phyloP scores from a whole-genome alignment of 1,140 invertebrate genomes.

The Metaphire vulgaris region DNA sequence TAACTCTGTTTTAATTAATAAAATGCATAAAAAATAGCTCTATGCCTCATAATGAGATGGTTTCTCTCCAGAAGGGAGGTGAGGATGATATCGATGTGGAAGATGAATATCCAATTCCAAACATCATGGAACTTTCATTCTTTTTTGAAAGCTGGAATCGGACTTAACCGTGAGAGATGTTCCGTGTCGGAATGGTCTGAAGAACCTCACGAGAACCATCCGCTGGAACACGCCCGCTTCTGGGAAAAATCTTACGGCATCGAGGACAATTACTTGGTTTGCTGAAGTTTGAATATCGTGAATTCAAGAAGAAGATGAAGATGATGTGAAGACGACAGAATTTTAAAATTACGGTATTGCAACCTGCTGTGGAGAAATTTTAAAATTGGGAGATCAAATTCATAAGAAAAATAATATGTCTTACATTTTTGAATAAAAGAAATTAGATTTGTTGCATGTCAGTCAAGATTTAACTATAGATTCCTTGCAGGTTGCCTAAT shows the following conservation, averaged over 20 bases:
- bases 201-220: conserved; percentile 47
- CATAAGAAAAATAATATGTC: too few relatives aligned
- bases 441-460: too few relatives aligned
- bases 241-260: conserved; percentile 77
- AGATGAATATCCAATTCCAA: conserved; percentile 49
- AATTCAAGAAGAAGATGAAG: conserved; percentile 49
- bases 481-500: too few relatives aligned
- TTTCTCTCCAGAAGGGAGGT: background rate
- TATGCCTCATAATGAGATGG: too few relatives aligned
- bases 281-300: conserved; percentile 60
- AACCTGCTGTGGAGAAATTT: too few relatives aligned
- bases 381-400: too few relatives aligned
- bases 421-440: too few relatives aligned
- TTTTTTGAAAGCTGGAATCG: conserved; percentile 53
- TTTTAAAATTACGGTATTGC: too few relatives aligned
- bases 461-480: too few relatives aligned
- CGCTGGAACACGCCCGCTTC: conserved; percentile 52
- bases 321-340: conserved; percentile 36
- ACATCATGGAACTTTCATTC: conserved; percentile 50
- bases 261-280: conserved; percentile 69
- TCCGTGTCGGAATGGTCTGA: conserved; percentile 51
- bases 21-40: too few relatives aligned
- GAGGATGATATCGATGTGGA: conserved; percentile 37
- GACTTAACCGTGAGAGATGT: conserved; percentile 47
- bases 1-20: too few relatives aligned